Conservation (phyloP, 2,113 vertebrate species). For the Anarhynchus alexandrinus region DNA sequence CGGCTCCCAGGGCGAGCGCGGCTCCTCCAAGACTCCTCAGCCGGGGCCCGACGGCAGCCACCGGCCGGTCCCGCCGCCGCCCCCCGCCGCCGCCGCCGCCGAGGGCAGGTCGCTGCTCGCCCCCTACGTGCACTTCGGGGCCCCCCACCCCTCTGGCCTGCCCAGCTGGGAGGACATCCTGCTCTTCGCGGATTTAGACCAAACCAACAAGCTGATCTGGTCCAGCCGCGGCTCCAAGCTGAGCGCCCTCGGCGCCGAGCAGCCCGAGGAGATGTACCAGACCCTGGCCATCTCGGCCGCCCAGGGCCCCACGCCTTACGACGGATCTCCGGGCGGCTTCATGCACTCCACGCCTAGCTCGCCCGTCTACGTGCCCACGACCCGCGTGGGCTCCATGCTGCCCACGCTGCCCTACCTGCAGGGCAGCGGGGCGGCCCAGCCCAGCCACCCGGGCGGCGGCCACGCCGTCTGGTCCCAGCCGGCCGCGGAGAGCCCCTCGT, state of each 20-base stretch:
- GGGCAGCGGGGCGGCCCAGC: slow-evolving; percentile 79
- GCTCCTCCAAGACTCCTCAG: slow-evolving; percentile 54
- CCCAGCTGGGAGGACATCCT: slow-evolving; percentile 86
- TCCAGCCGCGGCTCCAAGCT: slow-evolving; percentile 85
- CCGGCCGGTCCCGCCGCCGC: slow-evolving; percentile 3
- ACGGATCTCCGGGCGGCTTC: slow-evolving; percentile 84
- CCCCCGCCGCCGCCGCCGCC: neutral
- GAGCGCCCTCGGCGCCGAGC: slow-evolving; percentile 75
- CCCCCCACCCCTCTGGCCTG: slow-evolving; percentile 72
- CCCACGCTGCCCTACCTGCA: slow-evolving; percentile 89
- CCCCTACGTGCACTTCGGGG: slow-evolving; percentile 79
- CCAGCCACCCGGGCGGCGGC: slow-evolving; percentile 82
- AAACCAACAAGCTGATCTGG: slow-evolving; percentile 89
- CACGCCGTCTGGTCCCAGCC: slow-evolving; percentile 84
- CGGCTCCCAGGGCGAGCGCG: slow-evolving; percentile 61
- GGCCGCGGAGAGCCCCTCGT: slow-evolving; percentile 73
- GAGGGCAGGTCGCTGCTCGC: slow-evolving; percentile 66
- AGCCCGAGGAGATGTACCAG: slow-evolving; percentile 93
- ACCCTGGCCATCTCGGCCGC: slow-evolving; percentile 89
- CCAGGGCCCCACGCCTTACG: slow-evolving; percentile 86
- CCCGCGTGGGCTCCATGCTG: slow-evolving; percentile 92
- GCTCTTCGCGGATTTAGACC: slow-evolving; percentile 93
- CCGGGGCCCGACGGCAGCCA: slow-evolving; percentile 58
- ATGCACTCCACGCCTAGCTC: slow-evolving; percentile 91
- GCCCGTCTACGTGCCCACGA: slow-evolving; percentile 94